Conservation (phyloP, 2,888 invertebrate species). For the Spicauda simplicius region DNA sequence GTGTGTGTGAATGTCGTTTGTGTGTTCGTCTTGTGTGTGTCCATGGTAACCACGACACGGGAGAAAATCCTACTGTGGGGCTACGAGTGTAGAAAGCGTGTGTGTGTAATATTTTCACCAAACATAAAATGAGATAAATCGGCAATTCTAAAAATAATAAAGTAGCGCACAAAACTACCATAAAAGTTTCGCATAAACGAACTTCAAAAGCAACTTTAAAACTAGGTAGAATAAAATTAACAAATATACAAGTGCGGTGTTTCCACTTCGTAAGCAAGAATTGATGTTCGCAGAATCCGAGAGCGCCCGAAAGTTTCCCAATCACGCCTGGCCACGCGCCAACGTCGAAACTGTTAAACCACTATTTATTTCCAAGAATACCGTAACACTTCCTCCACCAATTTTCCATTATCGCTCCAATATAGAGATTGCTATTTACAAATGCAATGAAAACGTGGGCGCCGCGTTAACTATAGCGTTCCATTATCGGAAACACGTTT, state of each 20-base stretch:
- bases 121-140: too few relatives aligned
- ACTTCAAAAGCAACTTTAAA: too few relatives aligned
- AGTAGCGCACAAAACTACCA: too few relatives aligned
- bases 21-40: too few relatives aligned
- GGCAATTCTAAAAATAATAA: too few relatives aligned
- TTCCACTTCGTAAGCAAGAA: slow-evolving; percentile 11
- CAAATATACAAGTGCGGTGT: background rate
- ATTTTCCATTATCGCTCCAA: slow-evolving; percentile 9
- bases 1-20: too few relatives aligned
- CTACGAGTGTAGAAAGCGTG: too few relatives aligned
- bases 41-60: too few relatives aligned
- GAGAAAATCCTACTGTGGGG: too few relatives aligned
- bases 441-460: background rate
- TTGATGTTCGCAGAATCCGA: slow-evolving; percentile 3
- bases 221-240: too few relatives aligned
- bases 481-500: background rate
- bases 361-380: slow-evolving; percentile 21
- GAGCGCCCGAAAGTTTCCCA: background rate
- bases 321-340: slow-evolving; percentile 5
- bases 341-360: background rate
- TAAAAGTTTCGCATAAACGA: too few relatives aligned
- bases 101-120: too few relatives aligned
- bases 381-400: slow-evolving; percentile 31
- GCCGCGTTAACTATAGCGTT: background rate
- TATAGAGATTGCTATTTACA: slow-evolving; percentile 4